A percentile compares a stretch with the other conserved stretches of the same genome.
Conservation (phyloP, 2,888 invertebrate genomes). For the Meandrusa payeni region DNA sequence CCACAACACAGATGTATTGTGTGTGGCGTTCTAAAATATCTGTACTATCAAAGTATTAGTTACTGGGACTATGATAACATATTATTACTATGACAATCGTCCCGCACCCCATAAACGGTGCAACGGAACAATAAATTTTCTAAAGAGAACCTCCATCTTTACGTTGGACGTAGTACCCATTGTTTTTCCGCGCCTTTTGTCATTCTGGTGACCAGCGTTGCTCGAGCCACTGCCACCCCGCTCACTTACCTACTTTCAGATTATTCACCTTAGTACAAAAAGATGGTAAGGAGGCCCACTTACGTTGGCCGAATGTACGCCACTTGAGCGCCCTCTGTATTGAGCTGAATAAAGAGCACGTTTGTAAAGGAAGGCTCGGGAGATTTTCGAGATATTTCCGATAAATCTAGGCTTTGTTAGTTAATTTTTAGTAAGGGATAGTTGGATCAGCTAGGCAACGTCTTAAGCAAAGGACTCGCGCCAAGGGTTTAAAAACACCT, state of each 20-base stretch:
- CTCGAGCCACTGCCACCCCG: slow-evolving; percentile 37
- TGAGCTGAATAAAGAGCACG: slow-evolving; percentile 41
- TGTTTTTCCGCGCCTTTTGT: slow-evolving; percentile 62
- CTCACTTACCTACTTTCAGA: slow-evolving; percentile 32
- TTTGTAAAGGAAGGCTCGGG: slow-evolving; percentile 43
- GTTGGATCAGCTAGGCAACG: slow-evolving; percentile 17
- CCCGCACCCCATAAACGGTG: slow-evolving; percentile 29
- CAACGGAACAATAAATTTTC: slow-evolving; percentile 36
- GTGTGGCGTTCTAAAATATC: no score
- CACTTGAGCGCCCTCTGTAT: slow-evolving; percentile 46
- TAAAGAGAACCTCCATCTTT: slow-evolving; percentile 44
- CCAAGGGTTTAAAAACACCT: slow-evolving; percentile 4
- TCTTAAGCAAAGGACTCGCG: slow-evolving; percentile 13
- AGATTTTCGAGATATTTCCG: slow-evolving; percentile 58
- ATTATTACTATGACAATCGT: slow-evolving; percentile 16
- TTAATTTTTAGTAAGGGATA: slow-evolving; percentile 35
- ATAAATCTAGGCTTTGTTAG: slow-evolving; percentile 51
- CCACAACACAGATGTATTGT: no score
- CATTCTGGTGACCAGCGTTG: slow-evolving; percentile 39
- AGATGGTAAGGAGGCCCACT: slow-evolving; percentile 28
- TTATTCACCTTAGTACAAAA: not conserved
- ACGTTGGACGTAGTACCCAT: slow-evolving; percentile 41
- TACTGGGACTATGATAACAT: slow-evolving; percentile 5
- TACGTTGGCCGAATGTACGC: slow-evolving; percentile 37
- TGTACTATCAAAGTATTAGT: no score